A percentile compares a stretch with the other conserved stretches of the same genome.
Evolutionary conservation across 2,888 invertebrate species (phyloP).

Genomic region (Spisula subtruncata): DNA sequence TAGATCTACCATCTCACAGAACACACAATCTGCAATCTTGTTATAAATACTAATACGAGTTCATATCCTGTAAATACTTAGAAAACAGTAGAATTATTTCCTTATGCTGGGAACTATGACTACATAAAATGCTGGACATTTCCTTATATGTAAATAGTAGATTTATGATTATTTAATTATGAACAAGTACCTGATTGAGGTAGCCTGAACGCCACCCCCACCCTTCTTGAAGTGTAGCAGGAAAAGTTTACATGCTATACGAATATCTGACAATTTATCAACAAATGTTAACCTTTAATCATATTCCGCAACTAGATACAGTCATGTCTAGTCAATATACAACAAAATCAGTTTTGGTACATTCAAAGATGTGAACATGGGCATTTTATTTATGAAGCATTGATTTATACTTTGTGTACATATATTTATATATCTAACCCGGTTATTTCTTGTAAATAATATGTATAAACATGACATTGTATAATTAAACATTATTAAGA

Average conservation of each 20-base stretch:
- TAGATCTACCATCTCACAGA: not conserved
- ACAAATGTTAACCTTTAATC: too few relatives aligned
- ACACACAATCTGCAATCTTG: not conserved
- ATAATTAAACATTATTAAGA: too few relatives aligned
- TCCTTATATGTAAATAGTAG: not conserved
- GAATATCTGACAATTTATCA: too few relatives aligned
- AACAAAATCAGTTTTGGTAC: not conserved
- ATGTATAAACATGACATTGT: too few relatives aligned
- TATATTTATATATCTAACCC: too few relatives aligned
- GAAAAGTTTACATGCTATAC: too few relatives aligned
- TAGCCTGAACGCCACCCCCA: too few relatives aligned
- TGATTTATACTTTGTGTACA: too few relatives aligned
- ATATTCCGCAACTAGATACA: not conserved
- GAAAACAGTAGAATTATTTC: constrained; percentile 9
- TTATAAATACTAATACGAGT: not conserved
- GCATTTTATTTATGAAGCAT: too few relatives aligned
- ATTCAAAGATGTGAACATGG: not conserved
- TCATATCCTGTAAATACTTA: not conserved
- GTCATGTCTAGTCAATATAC: not conserved
- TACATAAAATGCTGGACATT: constrained; percentile 3
- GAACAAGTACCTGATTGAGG: too few relatives aligned
- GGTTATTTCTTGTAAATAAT: too few relatives aligned
- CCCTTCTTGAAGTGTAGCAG: too few relatives aligned
- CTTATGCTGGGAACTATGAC: not conserved
- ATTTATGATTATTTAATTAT: not conserved